Evolutionary conservation across 1,140 invertebrate genomes (phyloP), one percentile per base, ranked within the genome.

Genomic region (Scaptomyza montana): DNA sequence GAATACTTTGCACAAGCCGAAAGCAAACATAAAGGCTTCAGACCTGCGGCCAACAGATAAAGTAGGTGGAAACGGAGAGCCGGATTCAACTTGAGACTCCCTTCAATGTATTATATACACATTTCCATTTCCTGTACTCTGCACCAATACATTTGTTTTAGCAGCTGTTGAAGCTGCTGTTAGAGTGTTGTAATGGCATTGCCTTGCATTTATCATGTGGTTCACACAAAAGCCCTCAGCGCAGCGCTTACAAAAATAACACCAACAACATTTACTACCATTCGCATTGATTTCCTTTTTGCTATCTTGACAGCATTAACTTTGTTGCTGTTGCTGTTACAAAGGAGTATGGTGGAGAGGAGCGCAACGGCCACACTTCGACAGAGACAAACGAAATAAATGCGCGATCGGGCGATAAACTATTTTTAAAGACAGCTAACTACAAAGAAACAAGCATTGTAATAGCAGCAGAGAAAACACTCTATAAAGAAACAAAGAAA

Each of bases 301-400:
- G 76, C 82, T 84, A 87, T 87, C 82, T 87, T 89, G 82, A 89
- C 82, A 87, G 84, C 79, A 77, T 82, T 89, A 77, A 89, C 82
- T 87, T 82, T 79, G 78, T 49, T 63, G 61, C 74, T 46, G 33
- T 28, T 41, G 36, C 25, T 43, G 33, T 28, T 41, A 28, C 25
- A 2, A 43, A 21, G n/a, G 59, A 30, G 13, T 5, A 6, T 46
- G 21, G 6, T 5, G 43, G 64, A 21, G 10, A 9, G 60, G 55
- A 45, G 53, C 16, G 43, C 53, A 63, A 53, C 30, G 69, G 75
- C 81, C 73, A 78, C 78, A 87, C 84, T 89, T 84, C 79, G 84
- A 87, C 84, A 87, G 84, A 89, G 84, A 87, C 82, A 87, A 87
- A 84, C 84, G 84, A 89, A 87, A 87, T 87, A 87, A 87, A 87